A percentile compares a stretch with the other conserved stretches of the same genome.
These are phyloP conservation scores for Chloroceryle aenea DNA, from an alignment of 2,113 vertebrate species.

Conservation along the genomic window DNA sequence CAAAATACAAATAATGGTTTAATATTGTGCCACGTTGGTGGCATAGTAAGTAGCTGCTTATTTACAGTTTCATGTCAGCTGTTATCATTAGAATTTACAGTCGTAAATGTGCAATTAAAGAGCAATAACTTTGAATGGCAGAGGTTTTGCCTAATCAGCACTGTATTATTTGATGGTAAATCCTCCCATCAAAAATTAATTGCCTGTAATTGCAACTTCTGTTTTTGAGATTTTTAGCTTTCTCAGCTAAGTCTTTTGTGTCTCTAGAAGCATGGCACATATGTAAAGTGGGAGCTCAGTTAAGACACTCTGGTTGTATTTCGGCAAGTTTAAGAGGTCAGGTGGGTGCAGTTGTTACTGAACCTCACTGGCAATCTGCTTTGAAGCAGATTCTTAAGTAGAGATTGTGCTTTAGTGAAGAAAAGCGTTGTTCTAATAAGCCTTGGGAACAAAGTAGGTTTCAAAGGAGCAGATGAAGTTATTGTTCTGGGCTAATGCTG, in stretches of 20 bases:
- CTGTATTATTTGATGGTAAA: background rate
- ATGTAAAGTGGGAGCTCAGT: background rate
- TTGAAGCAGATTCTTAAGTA: slow-evolving; percentile 80
- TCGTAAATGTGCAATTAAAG: background rate
- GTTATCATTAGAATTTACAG: background rate
- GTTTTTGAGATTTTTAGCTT: background rate
- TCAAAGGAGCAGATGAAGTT: slow-evolving; percentile 74
- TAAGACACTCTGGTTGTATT: background rate
- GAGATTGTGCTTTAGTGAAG: slow-evolving; percentile 79
- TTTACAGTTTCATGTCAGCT: background rate
- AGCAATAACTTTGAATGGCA: background rate
- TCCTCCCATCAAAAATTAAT: background rate
- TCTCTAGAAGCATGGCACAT: background rate
- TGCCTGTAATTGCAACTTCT: background rate
- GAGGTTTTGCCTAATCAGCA: background rate
- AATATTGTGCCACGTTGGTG: background rate
- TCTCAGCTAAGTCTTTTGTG: background rate
- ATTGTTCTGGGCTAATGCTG: slow-evolving; percentile 74
- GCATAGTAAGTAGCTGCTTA: background rate
- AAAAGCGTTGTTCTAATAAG: slow-evolving; percentile 75
- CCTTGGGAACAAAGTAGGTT: slow-evolving; percentile 72
- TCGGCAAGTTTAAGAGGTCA: background rate
- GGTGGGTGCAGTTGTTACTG: slow-evolving; percentile 54
- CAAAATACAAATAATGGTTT: background rate
- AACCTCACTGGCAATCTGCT: slow-evolving; percentile 63